Evolutionary conservation across 2,113 vertebrate species (phyloP), one percentile per base, ranked within the genome.

Genomic region (Gallinago paraguaiae): DNA sequence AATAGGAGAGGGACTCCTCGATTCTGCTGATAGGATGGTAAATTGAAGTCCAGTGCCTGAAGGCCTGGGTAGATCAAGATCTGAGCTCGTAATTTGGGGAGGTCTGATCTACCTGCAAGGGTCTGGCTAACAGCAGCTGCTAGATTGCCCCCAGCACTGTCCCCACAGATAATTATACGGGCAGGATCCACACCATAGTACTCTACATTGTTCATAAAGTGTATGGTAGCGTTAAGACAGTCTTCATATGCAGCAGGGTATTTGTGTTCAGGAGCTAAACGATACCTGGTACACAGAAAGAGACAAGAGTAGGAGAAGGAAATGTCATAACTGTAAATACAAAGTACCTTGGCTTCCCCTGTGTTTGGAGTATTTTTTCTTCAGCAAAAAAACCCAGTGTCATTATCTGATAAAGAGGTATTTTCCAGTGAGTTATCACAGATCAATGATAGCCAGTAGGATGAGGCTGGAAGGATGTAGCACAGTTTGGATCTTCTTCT

Each of bases 11-110:
- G 98, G 80, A 98, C 96, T 1, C 97, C 96, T 2, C 74, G 93
- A 88, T 99, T 99, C 88, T 98, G 98, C 92, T 98, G 98, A 77
- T 98, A 98, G 15, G 98, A 99, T 28, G 98, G 99, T 79, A 98
- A 90, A 89, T 97, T 97, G 91, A 99, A 98, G 83, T 99, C 97
- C 45, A 98, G 54, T 78, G 78, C 96, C 88, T 99, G 98, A 57
- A 99, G 94, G 0, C 7, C 9, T 1, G 98, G 97, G 48, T 98
- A 98, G 96, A 99, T 95, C 71, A 99, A 96, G 91, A 99, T 75
- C 95, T 99, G 98, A 59, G 98, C 98, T 4, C 98, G 97, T 48
- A 98, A 97, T 68, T 82, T 95, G 13, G 97, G 97, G 90, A 99
- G 97, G 41, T 97, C 96, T 33, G 92, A 61, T 43, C 53, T 82